Evolutionary conservation across 2,888 invertebrate species (phyloP).

Genomic region (Nephrotoma flavescens): DNA sequence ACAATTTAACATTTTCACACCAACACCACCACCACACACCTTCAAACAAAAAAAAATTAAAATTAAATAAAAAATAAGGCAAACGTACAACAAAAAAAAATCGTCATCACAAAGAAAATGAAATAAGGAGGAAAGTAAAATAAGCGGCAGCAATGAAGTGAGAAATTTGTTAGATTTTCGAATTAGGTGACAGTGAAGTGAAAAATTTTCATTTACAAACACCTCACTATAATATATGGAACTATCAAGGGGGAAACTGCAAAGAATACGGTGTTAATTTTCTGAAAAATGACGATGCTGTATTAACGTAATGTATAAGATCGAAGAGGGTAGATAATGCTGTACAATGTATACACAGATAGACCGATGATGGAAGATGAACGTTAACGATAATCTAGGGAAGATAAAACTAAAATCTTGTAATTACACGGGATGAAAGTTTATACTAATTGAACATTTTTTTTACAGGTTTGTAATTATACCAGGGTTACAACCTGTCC

Average conservation of each 20-base stretch:
- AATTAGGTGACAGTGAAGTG: neutral
- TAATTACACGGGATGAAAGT: neutral
- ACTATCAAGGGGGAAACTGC: neutral
- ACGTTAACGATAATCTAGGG: neutral
- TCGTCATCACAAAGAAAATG: neutral
- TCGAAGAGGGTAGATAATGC: no score
- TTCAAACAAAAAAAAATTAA: neutral
- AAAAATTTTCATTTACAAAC: neutral
- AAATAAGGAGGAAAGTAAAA: neutral
- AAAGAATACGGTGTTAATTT: neutral
- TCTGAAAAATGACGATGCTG: neutral
- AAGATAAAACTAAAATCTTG: neutral
- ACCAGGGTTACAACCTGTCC: neutral
- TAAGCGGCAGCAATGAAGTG: neutral
- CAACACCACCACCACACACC: neutral
- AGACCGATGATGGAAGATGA: neutral
- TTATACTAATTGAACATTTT: neutral
- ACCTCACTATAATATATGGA: neutral
- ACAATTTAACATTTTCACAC: neutral
- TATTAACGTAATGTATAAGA: neutral
- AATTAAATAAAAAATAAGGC: neutral
- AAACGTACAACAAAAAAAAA: neutral
- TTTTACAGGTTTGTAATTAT: neutral
- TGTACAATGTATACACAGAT: neutral
- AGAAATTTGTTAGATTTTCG: neutral